These are phyloP conservation scores for Neuroterus valhalla DNA, from an alignment of 1,140 invertebrate species.

Conservation along the genomic window DNA sequence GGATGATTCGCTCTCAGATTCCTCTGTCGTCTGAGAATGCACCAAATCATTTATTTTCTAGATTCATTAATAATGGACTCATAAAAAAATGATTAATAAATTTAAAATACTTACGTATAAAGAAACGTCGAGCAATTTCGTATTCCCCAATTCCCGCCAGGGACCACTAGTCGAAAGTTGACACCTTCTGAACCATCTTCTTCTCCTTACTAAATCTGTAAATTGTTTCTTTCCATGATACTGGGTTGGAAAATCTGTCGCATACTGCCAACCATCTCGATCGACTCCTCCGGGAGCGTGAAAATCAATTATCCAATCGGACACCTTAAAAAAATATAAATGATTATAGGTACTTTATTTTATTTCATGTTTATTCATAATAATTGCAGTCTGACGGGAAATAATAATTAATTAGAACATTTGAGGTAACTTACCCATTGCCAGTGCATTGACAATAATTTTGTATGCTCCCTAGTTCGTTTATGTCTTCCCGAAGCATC, in stretches of 20 bases:
- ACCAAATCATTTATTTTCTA: slow-evolving; percentile 19
- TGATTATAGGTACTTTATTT: too few species aligned
- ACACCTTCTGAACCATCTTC: slow-evolving; percentile 90
- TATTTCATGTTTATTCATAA: too few species aligned
- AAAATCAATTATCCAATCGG: slow-evolving; percentile 93
- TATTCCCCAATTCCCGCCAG: slow-evolving; percentile 89
- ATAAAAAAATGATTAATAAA: slow-evolving; percentile 1
- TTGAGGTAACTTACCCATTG: slow-evolving; percentile 81
- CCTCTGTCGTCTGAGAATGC: slow-evolving; percentile 48
- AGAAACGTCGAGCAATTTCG: slow-evolving; percentile 87
- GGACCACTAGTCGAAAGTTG: slow-evolving; percentile 89
- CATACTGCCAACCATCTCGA: slow-evolving; percentile 95
- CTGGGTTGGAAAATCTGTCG: slow-evolving; percentile 90
- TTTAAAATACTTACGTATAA: slow-evolving; percentile 77
- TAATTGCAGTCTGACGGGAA: not conserved
- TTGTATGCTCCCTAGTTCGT: slow-evolving; percentile 88
- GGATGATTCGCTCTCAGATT: slow-evolving; percentile 65
- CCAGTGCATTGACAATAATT: slow-evolving; percentile 90
- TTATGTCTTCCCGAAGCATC: slow-evolving; percentile 88
- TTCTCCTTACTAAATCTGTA: slow-evolving; percentile 90
- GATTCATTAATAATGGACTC: not conserved
- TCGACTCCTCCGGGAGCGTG: slow-evolving; percentile 92
- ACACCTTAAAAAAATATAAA: slow-evolving; percentile 77
- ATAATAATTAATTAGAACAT: slow-evolving; percentile 21
- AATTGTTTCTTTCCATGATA: slow-evolving; percentile 91